Base-by-base conservation (phyloP, 2,888 invertebrate genomes). In the Heteropelma amictum region DNA sequence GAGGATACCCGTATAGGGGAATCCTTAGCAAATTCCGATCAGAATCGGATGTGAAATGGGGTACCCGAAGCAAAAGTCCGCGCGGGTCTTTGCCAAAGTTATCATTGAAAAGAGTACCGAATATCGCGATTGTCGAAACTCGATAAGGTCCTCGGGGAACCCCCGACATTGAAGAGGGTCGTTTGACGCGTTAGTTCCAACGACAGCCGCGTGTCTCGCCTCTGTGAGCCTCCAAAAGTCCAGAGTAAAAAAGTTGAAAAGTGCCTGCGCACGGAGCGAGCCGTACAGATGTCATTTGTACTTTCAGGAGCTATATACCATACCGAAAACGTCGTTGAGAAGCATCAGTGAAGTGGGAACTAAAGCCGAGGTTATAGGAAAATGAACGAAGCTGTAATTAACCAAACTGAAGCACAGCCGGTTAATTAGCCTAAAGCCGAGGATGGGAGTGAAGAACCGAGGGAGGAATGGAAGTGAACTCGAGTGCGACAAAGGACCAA, bases 371-470 rank as follows among this genome's bases (percentile, higher is more conserved):
- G 54, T 54, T 47, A 54, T 21, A 30, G 69, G 49, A 26, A 30
- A 30, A 56, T 49, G 61, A 33, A 53, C 17, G 38, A n/a, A n/a
- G 63, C 53, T 28, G 45, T 64, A 64, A 74, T 74, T 74, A 74
- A 60, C 58, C 47, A 4, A n/a, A 49, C 30, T 17, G 7, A 54
- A 53, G 45, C 60, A 40, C 38, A 33, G 35, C 23, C 35, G 65
- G 69, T 74, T 74, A 70, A 74, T 74, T 69, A 74, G 58, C 47
- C 30, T n/a, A n/a, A 67, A 30, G 35, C 19, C 30, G 7, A 26
- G 26, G 47, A 61, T 19, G 33, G n/a, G 23, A 23, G 7, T 30
- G 47, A 67, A 49, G 47, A 58, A 45, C 5, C 3, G 12, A 33
- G 33, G 47, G 45, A 30, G 63, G 12, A 6, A 10, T 21, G 28